Evolutionary conservation across 2,888 invertebrate genomes (phyloP).

Genomic region (Acholoe squamosa): DNA sequence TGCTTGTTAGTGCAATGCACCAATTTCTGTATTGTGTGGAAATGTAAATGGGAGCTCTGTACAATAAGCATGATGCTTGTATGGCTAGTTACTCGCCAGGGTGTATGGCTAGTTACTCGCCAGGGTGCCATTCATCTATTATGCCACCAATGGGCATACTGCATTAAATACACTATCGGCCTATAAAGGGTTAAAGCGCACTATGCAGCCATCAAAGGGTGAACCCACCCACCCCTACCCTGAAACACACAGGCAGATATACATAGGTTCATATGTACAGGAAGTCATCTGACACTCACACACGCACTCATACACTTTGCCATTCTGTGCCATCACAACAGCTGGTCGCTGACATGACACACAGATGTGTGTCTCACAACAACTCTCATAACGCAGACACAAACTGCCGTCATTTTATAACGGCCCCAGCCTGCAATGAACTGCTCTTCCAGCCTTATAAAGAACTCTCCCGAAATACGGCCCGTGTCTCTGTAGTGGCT

Average conservation of each 20-base stretch:
- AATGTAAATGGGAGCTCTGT: too few species aligned
- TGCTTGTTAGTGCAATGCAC: too few species aligned
- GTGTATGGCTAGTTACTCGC: too few species aligned
- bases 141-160: too few species aligned
- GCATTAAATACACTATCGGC: too few species aligned
- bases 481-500: neutral
- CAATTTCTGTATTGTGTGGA: too few species aligned
- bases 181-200: too few species aligned
- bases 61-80: too few species aligned
- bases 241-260: neutral
- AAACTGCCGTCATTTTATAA: neutral
- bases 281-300: neutral
- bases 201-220: too few species aligned
- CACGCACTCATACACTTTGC: neutral
- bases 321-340: conserved; percentile 44
- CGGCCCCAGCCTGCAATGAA: neutral
- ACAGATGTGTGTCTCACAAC: conserved; percentile 9
- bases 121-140: too few species aligned
- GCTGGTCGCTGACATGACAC: conserved; percentile 37
- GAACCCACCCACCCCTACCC: neutral
- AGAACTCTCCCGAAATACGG: neutral
- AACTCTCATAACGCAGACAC: neutral
- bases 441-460: neutral
- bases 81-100: too few species aligned
- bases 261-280: neutral